Conservation (phyloP, 2,113 vertebrate genomes). For the Carollia perspicillata region DNA sequence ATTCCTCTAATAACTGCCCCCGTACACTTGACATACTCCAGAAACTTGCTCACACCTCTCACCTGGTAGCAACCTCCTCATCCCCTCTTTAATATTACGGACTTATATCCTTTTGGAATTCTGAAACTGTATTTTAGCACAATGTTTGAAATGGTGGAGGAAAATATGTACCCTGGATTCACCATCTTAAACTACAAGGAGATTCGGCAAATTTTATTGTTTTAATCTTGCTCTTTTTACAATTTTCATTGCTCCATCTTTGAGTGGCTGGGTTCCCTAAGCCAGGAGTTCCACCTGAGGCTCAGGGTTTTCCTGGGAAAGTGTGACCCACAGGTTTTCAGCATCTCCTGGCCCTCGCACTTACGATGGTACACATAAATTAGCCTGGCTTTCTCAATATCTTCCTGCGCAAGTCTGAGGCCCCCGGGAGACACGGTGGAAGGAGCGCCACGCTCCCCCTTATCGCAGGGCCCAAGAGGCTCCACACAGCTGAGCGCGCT, state of each 20-base stretch:
- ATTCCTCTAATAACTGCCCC: neutral
- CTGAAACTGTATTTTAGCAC: neutral
- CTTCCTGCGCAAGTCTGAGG: neutral
- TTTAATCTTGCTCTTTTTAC: neutral
- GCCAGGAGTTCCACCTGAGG: neutral
- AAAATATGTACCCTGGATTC: neutral
- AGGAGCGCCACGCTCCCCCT: neutral
- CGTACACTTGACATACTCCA: neutral
- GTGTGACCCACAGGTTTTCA: neutral
- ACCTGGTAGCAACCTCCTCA: neutral
- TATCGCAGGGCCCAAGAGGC: accelerated
- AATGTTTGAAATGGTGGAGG: neutral
- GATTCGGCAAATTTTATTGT: neutral
- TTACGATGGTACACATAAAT: neutral
- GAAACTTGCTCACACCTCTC: neutral
- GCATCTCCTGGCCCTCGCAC: neutral
- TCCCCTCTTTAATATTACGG: neutral
- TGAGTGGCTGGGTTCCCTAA: neutral
- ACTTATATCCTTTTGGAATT: neutral
- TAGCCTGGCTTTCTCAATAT: neutral
- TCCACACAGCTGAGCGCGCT: accelerated
- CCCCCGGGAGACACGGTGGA: neutral
- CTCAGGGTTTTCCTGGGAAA: neutral
- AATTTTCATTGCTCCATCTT: neutral
- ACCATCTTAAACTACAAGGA: neutral